phyloP scores from a whole-genome alignment of 2,888 invertebrate species.

The Lycocerus yunnanus region DNA sequence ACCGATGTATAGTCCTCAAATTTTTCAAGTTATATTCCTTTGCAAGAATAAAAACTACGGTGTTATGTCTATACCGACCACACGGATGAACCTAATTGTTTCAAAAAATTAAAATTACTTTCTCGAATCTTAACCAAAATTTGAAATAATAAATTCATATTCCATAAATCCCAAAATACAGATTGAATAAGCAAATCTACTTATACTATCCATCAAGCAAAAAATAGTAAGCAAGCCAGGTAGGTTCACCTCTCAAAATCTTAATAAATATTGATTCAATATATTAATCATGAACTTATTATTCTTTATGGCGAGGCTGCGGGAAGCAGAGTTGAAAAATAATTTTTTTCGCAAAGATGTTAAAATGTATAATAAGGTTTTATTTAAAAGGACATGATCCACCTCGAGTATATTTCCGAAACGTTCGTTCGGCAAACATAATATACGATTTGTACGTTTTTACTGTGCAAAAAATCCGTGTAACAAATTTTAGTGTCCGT shows the following conservation, averaged over 20 bases:
- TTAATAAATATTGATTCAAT: too few relatives aligned
- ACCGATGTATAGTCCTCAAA: slow-evolving; percentile 90
- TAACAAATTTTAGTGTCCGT: too few relatives aligned
- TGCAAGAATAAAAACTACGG: slow-evolving; percentile 93
- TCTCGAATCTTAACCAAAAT: neutral
- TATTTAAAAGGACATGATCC: too few relatives aligned
- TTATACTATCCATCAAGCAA: neutral
- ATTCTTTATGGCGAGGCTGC: too few relatives aligned
- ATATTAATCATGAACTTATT: too few relatives aligned
- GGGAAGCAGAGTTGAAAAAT: too few relatives aligned
- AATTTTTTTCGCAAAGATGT: too few relatives aligned
- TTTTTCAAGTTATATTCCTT: slow-evolving; percentile 95
- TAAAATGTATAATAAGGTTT: too few relatives aligned
- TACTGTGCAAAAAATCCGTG: too few relatives aligned
- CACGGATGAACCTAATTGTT: slow-evolving; percentile 89
- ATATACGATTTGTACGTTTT: too few relatives aligned
- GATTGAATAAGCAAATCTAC: neutral
- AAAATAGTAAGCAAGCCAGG: neutral
- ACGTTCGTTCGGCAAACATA: too few relatives aligned
- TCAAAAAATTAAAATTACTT: neutral
- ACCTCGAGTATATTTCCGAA: too few relatives aligned
- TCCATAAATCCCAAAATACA: neutral
- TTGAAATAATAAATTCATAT: neutral
- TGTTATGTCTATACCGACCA: slow-evolving; percentile 96
- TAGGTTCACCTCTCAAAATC: neutral